Conservation (phyloP, 1,140 invertebrate genomes). For the Drosophila subpulchrella region DNA sequence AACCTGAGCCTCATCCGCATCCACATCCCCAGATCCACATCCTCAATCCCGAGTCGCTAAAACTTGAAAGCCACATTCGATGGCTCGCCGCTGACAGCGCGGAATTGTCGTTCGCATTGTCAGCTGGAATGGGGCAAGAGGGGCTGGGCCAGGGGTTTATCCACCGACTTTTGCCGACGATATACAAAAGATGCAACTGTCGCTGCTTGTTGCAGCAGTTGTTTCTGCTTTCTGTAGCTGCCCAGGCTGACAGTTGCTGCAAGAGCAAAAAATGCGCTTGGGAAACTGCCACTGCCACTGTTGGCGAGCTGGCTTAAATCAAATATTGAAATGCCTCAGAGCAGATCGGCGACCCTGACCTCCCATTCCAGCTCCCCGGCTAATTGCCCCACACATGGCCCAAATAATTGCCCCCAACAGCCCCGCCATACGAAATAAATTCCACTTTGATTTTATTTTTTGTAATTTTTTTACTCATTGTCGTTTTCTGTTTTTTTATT, state of each 20-base stretch:
- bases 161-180: constrained; percentile 58
- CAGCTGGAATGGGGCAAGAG: constrained; percentile 32
- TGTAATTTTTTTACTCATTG: constrained; percentile 40
- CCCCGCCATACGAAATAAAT: constrained; percentile 49
- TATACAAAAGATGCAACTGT: constrained; percentile 82
- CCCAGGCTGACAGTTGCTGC: constrained; percentile 57
- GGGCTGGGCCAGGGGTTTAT: constrained; percentile 9
- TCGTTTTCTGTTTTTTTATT: constrained; percentile 67
- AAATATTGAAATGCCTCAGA: constrained; percentile 74
- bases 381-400: constrained; percentile 54
- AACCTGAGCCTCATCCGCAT: constrained; percentile 6
- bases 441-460: constrained; percentile 49
- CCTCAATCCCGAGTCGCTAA: constrained; percentile 64
- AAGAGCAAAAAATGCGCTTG: constrained; percentile 72
- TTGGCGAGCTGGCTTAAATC: constrained; percentile 67
- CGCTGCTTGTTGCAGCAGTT: constrained; percentile 54
- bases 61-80: constrained; percentile 72
- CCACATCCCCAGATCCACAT: constrained; percentile 4
- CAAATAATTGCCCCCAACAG: constrained; percentile 33
- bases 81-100: constrained; percentile 71
- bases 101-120: constrained; percentile 82
- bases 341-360: constrained; percentile 46
- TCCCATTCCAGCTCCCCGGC: constrained; percentile 6
- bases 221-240: constrained; percentile 38
- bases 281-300: constrained; percentile 61